These are phyloP conservation scores for Brachypterus glaber DNA, from an alignment of 2,888 invertebrate genomes.

Conservation along the genomic window DNA sequence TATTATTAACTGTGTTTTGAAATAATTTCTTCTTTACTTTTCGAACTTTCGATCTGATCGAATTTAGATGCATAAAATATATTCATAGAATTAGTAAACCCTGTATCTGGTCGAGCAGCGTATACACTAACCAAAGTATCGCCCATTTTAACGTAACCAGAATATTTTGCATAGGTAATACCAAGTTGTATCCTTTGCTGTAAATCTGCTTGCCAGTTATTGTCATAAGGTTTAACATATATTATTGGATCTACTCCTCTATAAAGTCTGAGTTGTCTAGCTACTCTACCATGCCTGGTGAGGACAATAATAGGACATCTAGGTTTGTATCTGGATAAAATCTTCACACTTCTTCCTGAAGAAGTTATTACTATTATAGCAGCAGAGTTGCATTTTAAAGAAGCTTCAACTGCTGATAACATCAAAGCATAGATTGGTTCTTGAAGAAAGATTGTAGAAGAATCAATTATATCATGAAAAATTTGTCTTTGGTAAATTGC, in stretches of 20 bases:
- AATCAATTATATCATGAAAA: slow-evolving; percentile 55
- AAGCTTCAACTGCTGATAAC: slow-evolving; percentile 64
- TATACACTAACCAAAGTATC: slow-evolving; percentile 62
- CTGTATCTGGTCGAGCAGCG: slow-evolving; percentile 60
- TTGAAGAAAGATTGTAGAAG: slow-evolving; percentile 61
- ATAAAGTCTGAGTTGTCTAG: slow-evolving; percentile 57
- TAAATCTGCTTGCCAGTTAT: slow-evolving; percentile 51
- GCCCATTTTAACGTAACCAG: slow-evolving; percentile 55
- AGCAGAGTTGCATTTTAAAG: slow-evolving; percentile 55
- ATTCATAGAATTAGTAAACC: slow-evolving; percentile 60
- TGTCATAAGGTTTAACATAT: slow-evolving; percentile 40
- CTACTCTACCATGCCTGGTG: slow-evolving; percentile 56
- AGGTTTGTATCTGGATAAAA: slow-evolving; percentile 47
- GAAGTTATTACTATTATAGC: slow-evolving; percentile 75
- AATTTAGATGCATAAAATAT: slow-evolving; percentile 46
- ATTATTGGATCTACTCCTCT: slow-evolving; percentile 46
- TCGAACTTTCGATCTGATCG: slow-evolving; percentile 19
- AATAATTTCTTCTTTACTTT: slow-evolving; percentile 8
- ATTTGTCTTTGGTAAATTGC: slow-evolving; percentile 72
- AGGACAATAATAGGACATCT: slow-evolving; percentile 67
- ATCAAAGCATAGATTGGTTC: slow-evolving; percentile 68
- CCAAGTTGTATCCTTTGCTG: slow-evolving; percentile 51
- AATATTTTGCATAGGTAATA: slow-evolving; percentile 50
- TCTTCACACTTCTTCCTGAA: slow-evolving; percentile 59
- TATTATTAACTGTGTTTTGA: slow-evolving; percentile 3